These are phyloP conservation scores for Hyaena hyaena DNA, from an alignment of 2,113 vertebrate species.

Conservation along the genomic window DNA sequence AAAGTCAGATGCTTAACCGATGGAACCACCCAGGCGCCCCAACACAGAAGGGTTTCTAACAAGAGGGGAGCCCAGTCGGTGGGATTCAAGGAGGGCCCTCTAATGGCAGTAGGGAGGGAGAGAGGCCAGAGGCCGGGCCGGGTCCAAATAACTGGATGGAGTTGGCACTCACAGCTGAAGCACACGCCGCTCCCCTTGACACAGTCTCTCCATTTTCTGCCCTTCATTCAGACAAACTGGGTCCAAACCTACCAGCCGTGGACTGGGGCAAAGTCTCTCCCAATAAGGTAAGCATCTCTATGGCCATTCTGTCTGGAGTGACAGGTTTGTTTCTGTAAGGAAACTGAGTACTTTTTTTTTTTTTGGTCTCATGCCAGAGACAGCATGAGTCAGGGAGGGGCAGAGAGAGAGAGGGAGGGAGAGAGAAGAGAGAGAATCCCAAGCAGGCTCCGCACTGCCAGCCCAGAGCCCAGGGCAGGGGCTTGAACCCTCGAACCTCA, in stretches of 20 bases:
- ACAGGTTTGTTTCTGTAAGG: slow-evolving; percentile 81
- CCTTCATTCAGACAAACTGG: too few relatives aligned
- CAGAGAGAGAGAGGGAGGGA: too few relatives aligned
- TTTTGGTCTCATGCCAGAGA: too few relatives aligned
- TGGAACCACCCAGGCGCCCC: too few relatives aligned
- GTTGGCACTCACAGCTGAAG: not conserved
- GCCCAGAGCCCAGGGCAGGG: too few relatives aligned
- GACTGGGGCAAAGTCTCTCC: not conserved
- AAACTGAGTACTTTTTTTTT: slow-evolving; percentile 43
- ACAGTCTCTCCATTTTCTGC: not conserved
- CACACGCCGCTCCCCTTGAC: too few relatives aligned
- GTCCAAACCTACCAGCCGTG: too few relatives aligned
- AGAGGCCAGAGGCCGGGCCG: not conserved
- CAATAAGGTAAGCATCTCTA: slow-evolving; percentile 54
- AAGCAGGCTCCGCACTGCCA: too few relatives aligned
- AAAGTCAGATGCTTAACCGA: too few relatives aligned
- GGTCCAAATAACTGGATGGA: not conserved
- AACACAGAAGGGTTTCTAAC: not conserved
- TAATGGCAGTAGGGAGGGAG: not conserved
- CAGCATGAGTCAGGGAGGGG: too few relatives aligned
- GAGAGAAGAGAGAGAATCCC: too few relatives aligned
- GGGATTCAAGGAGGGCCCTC: not conserved
- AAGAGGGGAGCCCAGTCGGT: rapidly evolving
- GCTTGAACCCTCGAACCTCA: too few relatives aligned
- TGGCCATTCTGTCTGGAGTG: slow-evolving; percentile 72